Percentiles rank a stretch among this genome's conserved stretches.
These are phyloP conservation scores for Lucilia cuprina DNA, from an alignment of 1,140 invertebrate species.

Conservation along the genomic window DNA sequence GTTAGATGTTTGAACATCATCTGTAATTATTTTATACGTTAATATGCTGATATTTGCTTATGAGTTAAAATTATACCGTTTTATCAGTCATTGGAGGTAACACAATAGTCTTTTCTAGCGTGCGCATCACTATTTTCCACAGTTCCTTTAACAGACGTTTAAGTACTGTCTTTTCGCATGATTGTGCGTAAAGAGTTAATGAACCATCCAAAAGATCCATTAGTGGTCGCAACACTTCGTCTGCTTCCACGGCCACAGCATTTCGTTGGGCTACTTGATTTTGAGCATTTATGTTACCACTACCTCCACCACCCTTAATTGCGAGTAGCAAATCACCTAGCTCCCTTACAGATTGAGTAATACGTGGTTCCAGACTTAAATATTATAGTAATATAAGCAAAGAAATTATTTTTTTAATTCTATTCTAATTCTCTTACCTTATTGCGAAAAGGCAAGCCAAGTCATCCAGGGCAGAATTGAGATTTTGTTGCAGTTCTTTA, in stretches of 20 bases:
- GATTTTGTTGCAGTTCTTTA: slow-evolving; percentile 93
- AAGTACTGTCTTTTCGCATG: slow-evolving; percentile 98
- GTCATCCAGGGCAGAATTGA: slow-evolving; percentile 94
- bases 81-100: slow-evolving; percentile 98
- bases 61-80: slow-evolving; percentile 70
- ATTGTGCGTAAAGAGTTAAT: slow-evolving; percentile 93
- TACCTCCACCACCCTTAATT: slow-evolving; percentile 88
- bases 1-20: slow-evolving; percentile 96
- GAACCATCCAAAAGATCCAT: slow-evolving; percentile 92
- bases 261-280: slow-evolving; percentile 68
- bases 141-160: slow-evolving; percentile 98
- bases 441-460: slow-evolving; percentile 95
- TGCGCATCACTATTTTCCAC: slow-evolving; percentile 99
- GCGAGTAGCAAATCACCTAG: slow-evolving; percentile 88
- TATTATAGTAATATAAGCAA: background rate
- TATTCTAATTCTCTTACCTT: slow-evolving; percentile 68
- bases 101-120: slow-evolving; percentile 98
- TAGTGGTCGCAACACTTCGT: slow-evolving; percentile 93
- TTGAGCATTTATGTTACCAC: slow-evolving; percentile 69
- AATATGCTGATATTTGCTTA: too few relatives aligned
- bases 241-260: slow-evolving; percentile 85
- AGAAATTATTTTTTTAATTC: too few relatives aligned
- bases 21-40: slow-evolving; percentile 67
- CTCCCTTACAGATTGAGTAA: slow-evolving; percentile 93
- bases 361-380: slow-evolving; percentile 86